Conservation (phyloP, 2,888 invertebrate species). For the Campaea margaritaria region DNA sequence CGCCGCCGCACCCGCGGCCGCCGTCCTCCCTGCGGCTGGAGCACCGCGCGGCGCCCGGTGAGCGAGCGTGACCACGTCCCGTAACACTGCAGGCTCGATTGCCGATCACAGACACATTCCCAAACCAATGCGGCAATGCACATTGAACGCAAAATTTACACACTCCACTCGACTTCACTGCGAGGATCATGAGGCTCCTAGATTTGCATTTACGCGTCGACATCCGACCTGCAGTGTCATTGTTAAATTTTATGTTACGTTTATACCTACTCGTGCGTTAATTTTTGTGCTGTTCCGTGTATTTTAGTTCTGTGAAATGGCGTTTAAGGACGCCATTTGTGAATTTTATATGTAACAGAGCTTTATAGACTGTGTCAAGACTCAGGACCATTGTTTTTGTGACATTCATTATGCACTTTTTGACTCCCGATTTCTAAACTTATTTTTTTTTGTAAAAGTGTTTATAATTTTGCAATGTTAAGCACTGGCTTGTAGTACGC, state of each 20-base stretch:
- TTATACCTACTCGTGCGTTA: slow-evolving; percentile 73
- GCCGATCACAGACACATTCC: slow-evolving; percentile 69
- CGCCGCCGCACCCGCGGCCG: slow-evolving; percentile 78
- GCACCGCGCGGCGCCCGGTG: slow-evolving; percentile 81
- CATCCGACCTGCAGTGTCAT: slow-evolving; percentile 75
- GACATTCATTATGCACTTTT: slow-evolving; percentile 70
- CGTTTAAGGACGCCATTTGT: slow-evolving; percentile 60
- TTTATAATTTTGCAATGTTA: slow-evolving; percentile 65
- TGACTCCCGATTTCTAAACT: slow-evolving; percentile 57
- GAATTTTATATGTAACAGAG: slow-evolving; percentile 71
- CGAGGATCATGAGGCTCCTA: slow-evolving; percentile 43
- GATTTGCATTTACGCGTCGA: slow-evolving; percentile 67
- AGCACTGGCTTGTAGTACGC: slow-evolving; percentile 79
- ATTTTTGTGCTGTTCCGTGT: slow-evolving; percentile 78
- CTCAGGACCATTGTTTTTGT: slow-evolving; percentile 81
- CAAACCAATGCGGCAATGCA: slow-evolving; percentile 39
- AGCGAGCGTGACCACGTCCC: slow-evolving; percentile 79
- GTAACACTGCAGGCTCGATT: slow-evolving; percentile 75
- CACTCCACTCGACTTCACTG: slow-evolving; percentile 27
- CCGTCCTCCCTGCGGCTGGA: slow-evolving; percentile 84
- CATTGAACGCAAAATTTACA: slow-evolving; percentile 34
- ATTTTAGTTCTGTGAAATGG: slow-evolving; percentile 64
- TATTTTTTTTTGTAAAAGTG: slow-evolving; percentile 54
- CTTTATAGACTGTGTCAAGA: slow-evolving; percentile 80
- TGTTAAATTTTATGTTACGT: slow-evolving; percentile 65